These are phyloP conservation scores for Phyllotis vaccarum DNA, from an alignment of 2,797 vertebrate species.

Conservation along the genomic window DNA sequence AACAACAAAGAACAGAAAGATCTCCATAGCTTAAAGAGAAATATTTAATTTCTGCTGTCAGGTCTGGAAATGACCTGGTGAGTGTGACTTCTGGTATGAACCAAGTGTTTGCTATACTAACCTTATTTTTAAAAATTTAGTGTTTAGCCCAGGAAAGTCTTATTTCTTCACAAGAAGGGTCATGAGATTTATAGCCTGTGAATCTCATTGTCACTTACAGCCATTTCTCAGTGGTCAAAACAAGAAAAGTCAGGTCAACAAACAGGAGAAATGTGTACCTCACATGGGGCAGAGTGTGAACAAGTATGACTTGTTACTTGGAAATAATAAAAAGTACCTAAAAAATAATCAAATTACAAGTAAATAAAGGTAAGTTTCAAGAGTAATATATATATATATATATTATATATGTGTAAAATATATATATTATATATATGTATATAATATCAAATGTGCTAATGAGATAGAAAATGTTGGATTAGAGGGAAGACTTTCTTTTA, in stretches of 20 bases:
- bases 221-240: not conserved
- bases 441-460: not conserved
- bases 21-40: not conserved
- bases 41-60: not conserved
- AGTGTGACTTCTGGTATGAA: not conserved
- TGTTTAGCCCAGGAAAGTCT: not conserved
- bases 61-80: not conserved
- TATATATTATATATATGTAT: not conserved
- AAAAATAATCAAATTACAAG: not conserved
- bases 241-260: not conserved
- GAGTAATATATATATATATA: not conserved
- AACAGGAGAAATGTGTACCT: not conserved
- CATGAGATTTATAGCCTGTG: not conserved
- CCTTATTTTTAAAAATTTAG: not conserved
- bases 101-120: not conserved
- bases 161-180: not conserved
- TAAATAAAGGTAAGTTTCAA: not conserved
- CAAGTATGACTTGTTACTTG: not conserved
- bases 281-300: not conserved
- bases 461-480: not conserved
- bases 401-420: not conserved
- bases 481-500: not conserved
- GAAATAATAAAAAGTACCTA: not conserved
- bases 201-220: not conserved
- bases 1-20: constrained; percentile 24